Base-by-base conservation (phyloP, 2,797 vertebrate species). In the Eulemur coronatus region DNA sequence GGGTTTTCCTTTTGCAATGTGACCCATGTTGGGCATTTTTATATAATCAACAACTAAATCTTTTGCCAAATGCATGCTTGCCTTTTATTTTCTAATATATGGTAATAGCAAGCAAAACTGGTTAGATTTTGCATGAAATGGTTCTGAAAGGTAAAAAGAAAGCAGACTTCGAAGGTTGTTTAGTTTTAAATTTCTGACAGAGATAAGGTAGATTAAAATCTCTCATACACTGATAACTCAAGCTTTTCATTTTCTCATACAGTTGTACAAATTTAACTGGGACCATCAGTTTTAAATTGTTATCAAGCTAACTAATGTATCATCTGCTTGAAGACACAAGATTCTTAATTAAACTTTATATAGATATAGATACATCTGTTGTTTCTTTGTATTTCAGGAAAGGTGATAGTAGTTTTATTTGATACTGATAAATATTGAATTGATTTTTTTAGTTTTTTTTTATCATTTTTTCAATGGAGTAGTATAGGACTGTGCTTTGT, bases 31-130 rank as follows among this genome's bases (percentile, higher is more conserved):
- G 97, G 96, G 95, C 91, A 97, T 99, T 98, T 99, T 99, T 99
- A 99, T 99, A 99, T 99, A 98, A 98, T 96, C 92, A 97, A 94
- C 97, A 98, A 98, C 96, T 98, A 97, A 98, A 98, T 95, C 85
- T 98, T 99, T 99, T 99, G 99, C 99, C 99, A 99, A 99, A 99
- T 99, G 99, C 99, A 99, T 99, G 99, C 99, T 98, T 98, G 99
- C 98, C 99, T 98, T 99, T 99, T 99, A 98, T 99, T 98, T 99
- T 98, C 96, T 98, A 98, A 98, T 97, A 97, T 97, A 94, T 97
- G 97, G 96, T 98, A 97, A 95, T 98, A 98, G 98, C 94, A 98
- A 99, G 65, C 93, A 99, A 98, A 98, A 97, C 85, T 91, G 85
- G 91, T 97, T 98, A 97, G 98, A 98, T 97, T 99, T 98, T 99